Evolutionary conservation across 2,888 invertebrate species (phyloP), one percentile per base, ranked within the genome.

Genomic region (Apodemia zela): DNA sequence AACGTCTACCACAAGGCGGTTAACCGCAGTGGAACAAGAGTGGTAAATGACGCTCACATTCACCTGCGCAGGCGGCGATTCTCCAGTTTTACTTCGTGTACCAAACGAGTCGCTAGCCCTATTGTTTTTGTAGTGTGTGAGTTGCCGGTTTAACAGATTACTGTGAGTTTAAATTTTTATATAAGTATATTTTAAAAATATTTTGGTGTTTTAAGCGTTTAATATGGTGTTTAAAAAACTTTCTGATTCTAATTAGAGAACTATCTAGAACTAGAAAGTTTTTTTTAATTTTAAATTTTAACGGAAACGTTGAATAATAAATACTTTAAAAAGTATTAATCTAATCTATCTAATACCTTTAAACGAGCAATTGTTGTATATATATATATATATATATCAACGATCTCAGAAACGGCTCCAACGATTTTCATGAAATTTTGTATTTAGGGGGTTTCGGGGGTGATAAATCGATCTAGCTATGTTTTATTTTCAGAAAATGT

Each of bases 41-140:
- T 86, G 89, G 87, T 85, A 81, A 79, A 78, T 80, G 80, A 83
- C 78, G 79, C 78, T 82, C 79, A 87, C 89, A 83, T 87, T 90
- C 89, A 87, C 89, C 84, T 84, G 87, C 85, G 85, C 79, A 67
- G 63, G 77, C 81, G 84, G 73, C 82, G 78, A 81, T 73, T 77
- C 82, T 78, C 76, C 89, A 90, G 89, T 90, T 82, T 77, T 74
- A 77, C 78, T 76, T 75, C 75, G 82, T 77, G 74, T 69, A 80
- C 78, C 75, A 74, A 76, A 74, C 76, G 69, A 72, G 73, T 70
- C 78, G 79, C 79, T 78, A 75, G 80, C 72, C 69, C 63, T 60
- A 66, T 70, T 72, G 70, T 72, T 61, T 66, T 63, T 62, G n/a
- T 42, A 42, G 62, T 69, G 83, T 86, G 87, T 78, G 80, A 82